Conservation (phyloP, 2,113 vertebrate genomes). For the Dasypus novemcinctus region DNA sequence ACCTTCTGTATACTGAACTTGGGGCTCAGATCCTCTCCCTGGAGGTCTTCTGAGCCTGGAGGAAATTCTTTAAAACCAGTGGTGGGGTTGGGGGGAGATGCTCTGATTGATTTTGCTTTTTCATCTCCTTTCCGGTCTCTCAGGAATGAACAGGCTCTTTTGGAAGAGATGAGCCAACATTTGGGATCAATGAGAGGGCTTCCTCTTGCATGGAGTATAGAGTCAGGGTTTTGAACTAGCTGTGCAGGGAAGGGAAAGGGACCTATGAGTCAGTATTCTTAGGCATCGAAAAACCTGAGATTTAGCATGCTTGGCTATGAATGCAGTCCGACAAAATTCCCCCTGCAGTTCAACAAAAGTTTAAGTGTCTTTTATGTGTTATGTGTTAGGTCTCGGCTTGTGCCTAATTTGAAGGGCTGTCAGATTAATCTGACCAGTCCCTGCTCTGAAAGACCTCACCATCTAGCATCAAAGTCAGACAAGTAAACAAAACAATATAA, state of each 20-base stretch:
- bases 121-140: slow-evolving; percentile 37
- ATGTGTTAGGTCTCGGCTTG: too few species aligned
- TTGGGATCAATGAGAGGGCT: slow-evolving; percentile 52
- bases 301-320: background rate
- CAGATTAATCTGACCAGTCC: background rate
- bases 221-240: slow-evolving; percentile 43
- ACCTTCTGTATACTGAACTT: background rate
- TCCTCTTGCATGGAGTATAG: slow-evolving; percentile 25
- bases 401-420: slow-evolving; percentile 30
- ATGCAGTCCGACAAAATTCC: slow-evolving; percentile 10
- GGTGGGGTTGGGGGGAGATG: background rate
- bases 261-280: background rate
- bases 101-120: slow-evolving; percentile 57
- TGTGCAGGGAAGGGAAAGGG: background rate
- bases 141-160: slow-evolving; percentile 53
- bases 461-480: background rate
- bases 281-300: background rate
- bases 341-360: background rate
- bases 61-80: slow-evolving; percentile 51
- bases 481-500: slow-evolving; percentile 9
- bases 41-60: background rate
- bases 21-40: background rate
- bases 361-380: background rate
- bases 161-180: slow-evolving; percentile 61
- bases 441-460: background rate